Conservation (phyloP, 2,888 invertebrate genomes). For the Phengaris arion region DNA sequence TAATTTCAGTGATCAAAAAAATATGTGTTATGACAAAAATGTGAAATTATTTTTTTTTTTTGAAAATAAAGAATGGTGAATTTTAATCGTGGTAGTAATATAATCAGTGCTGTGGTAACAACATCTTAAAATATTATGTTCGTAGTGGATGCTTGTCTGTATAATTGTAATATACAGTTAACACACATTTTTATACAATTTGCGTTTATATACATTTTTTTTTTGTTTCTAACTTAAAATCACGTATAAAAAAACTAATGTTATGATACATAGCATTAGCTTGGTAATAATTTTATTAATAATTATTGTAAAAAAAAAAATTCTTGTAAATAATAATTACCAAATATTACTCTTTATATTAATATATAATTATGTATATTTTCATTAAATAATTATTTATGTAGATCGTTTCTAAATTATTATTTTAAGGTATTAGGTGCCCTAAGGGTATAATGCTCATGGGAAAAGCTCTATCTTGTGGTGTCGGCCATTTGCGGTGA, state of each 20-base stretch:
- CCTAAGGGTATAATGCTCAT: background rate
- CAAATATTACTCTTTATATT: no score
- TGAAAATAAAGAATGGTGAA: background rate
- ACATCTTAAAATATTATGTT: no score
- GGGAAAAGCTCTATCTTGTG: conserved; percentile 5
- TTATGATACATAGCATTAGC: no score
- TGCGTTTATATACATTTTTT: background rate
- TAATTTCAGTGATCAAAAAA: background rate
- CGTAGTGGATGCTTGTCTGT: conserved; percentile 1
- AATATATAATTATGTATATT: no score
- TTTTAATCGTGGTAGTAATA: background rate
- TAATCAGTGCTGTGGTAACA: background rate
- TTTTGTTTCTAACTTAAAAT: background rate
- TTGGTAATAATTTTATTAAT: no score
- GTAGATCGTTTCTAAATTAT: no score
- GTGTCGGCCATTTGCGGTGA: background rate
- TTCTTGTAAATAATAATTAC: no score
- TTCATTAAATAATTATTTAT: no score
- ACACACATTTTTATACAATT: background rate
- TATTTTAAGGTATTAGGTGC: no score
- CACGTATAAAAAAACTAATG: no score
- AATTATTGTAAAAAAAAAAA: no score
- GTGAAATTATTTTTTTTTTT: background rate
- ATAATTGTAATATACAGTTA: background rate
- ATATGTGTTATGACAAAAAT: conserved; percentile 3